A percentile compares a stretch with the other conserved stretches of the same genome.
Conservation (phyloP, 1,140 invertebrate genomes). For the Sipha flava region DNA sequence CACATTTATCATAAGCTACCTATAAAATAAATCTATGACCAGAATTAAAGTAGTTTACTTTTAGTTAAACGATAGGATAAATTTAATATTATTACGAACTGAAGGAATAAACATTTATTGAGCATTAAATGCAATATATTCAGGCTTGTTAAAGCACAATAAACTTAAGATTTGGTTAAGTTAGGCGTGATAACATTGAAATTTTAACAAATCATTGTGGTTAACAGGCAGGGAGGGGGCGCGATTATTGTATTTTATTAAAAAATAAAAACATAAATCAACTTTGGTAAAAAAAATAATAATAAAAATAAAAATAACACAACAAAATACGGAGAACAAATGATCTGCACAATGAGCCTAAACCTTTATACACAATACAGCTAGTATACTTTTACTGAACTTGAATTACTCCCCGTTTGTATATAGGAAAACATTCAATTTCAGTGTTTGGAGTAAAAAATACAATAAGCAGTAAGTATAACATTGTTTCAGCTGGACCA, state of each 20-base stretch:
- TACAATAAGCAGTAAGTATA: conserved; percentile 30
- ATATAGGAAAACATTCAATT: not conserved
- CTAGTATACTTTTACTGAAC: conserved; percentile 12
- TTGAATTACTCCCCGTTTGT: not conserved
- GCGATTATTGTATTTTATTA: conserved; percentile 1
- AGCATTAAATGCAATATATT: conserved; percentile 29
- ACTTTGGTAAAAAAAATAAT: conserved; percentile 16
- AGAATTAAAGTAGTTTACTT: conserved; percentile 29
- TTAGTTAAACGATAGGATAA: conserved; percentile 27
- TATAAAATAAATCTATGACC: conserved; percentile 28
- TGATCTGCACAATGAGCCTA: conserved; percentile 21
- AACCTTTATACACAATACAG: not conserved
- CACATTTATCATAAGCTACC: conserved; percentile 12
- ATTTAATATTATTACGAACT: not conserved
- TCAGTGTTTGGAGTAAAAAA: conserved; percentile 2
- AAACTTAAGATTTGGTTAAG: conserved; percentile 19
- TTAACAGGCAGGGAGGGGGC: conserved; percentile 1
- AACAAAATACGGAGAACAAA: conserved; percentile 4
- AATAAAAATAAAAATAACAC: not conserved
- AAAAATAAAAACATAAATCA: conserved; percentile 20
- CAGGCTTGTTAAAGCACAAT: conserved; percentile 2
- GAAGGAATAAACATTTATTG: conserved; percentile 26
- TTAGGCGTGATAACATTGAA: not conserved
- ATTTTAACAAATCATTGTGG: not conserved
- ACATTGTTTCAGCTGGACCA: not conserved